Percentiles rank a stretch among this genome's conserved stretches.
Conservation (phyloP, 2,888 invertebrate genomes). For the Amaurobius ferox region DNA sequence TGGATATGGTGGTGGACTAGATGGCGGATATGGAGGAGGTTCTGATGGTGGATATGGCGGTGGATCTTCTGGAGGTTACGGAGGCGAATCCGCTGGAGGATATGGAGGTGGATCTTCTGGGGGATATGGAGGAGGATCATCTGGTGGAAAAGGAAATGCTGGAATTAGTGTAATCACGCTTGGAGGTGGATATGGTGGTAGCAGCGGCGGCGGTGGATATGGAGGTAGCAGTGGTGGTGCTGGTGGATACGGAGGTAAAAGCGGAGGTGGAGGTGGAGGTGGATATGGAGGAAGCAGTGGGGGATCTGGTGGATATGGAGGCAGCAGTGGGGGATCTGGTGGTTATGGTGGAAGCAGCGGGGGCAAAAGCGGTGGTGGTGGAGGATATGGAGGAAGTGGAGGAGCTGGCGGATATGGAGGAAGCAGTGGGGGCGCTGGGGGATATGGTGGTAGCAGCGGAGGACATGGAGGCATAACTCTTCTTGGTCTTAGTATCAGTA, state of each 20-base stretch:
- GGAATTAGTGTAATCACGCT: constrained; percentile 12
- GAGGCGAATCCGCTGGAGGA: constrained; percentile 32
- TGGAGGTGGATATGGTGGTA: constrained; percentile 45
- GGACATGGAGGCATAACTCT: constrained; percentile 50
- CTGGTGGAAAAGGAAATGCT: not conserved
- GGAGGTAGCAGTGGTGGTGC: constrained; percentile 19
- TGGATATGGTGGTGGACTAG: constrained; percentile 23
- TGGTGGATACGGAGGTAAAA: constrained; percentile 34
- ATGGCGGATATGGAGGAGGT: constrained; percentile 55
- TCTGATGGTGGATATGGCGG: constrained; percentile 47
- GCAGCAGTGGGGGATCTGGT: constrained; percentile 17
- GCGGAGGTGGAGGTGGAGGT: constrained; percentile 5
- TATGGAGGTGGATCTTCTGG: constrained; percentile 39
- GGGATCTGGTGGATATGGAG: constrained; percentile 5
- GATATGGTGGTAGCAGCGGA: constrained; percentile 27
- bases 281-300: constrained; percentile 50
- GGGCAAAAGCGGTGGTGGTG: constrained; percentile 51
- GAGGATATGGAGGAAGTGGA: constrained; percentile 47
- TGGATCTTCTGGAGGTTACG: constrained; percentile 39
- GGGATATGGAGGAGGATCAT: constrained; percentile 39
- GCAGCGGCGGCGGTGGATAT: not conserved
- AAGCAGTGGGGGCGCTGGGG: constrained; percentile 24
- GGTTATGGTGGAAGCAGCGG: constrained; percentile 43
- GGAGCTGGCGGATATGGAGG: constrained; percentile 34
- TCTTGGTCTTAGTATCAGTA: constrained; percentile 63